Evolutionary conservation across 2,888 invertebrate genomes (phyloP).

Genomic region (Eudemis profundana): DNA sequence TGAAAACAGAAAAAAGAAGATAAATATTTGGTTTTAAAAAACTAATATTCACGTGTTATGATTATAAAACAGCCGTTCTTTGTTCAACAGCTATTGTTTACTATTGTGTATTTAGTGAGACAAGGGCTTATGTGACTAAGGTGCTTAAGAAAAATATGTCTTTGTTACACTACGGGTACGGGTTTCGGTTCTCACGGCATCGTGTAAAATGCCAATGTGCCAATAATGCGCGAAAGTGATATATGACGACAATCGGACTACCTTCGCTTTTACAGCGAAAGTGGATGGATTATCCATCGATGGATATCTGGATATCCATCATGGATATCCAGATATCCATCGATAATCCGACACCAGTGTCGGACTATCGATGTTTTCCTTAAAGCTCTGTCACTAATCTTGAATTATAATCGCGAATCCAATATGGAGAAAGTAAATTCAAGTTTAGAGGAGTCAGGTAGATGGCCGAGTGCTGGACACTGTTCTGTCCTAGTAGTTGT

Average conservation of each 20-base stretch:
- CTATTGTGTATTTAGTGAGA: not conserved
- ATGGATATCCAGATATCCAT: too few relatives aligned
- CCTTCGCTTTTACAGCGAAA: slow-evolving; percentile 29
- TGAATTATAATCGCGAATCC: too few relatives aligned
- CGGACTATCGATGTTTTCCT: too few relatives aligned
- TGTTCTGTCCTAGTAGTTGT: too few relatives aligned
- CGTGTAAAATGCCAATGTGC: slow-evolving; percentile 6
- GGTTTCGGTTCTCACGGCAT: slow-evolving; percentile 6
- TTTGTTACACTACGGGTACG: not conserved
- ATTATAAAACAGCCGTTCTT: not conserved
- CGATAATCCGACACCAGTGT: too few relatives aligned
- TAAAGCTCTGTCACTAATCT: too few relatives aligned
- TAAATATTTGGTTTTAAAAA: too few relatives aligned
- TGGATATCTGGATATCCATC: too few relatives aligned
- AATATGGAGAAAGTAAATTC: too few relatives aligned
- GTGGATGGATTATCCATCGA: not conserved
- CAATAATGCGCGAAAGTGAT: slow-evolving; percentile 19
- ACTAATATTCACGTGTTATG: too few relatives aligned
- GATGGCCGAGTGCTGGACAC: too few relatives aligned
- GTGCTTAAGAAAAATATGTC: not conserved
- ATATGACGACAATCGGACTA: not conserved
- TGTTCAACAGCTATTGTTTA: not conserved
- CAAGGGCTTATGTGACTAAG: not conserved
- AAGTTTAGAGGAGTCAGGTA: too few relatives aligned
- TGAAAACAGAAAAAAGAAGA: not conserved